Conservation (phyloP, 2,113 vertebrate genomes). For the Stigmatopora nigra region DNA sequence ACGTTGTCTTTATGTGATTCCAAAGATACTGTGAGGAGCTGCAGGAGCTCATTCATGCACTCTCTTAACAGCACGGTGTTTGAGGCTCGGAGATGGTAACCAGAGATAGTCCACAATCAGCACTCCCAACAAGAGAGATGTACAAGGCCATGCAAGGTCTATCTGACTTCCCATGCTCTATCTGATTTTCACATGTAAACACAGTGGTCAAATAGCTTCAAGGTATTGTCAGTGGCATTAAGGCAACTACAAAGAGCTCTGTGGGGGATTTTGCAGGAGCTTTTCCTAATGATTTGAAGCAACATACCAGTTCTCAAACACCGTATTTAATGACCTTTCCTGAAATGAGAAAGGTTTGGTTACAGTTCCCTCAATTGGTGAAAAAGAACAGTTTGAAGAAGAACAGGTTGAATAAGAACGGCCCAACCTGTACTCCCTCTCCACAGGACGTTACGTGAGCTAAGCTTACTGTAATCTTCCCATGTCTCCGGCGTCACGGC, state of each 20-base stretch:
- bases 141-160: slow-evolving; percentile 49
- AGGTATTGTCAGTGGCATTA: slow-evolving; percentile 53
- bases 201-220: slow-evolving; percentile 54
- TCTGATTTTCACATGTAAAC: slow-evolving; percentile 65
- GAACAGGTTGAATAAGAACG: slow-evolving; percentile 52
- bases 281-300: slow-evolving; percentile 32
- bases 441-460: slow-evolving; percentile 57
- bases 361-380: slow-evolving; percentile 52
- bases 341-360: slow-evolving; percentile 44
- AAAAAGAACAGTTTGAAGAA: slow-evolving; percentile 46
- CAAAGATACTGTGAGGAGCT: slow-evolving; percentile 57
- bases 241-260: slow-evolving; percentile 33
- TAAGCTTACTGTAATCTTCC: slow-evolving; percentile 67
- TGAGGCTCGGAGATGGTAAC: slow-evolving; percentile 49
- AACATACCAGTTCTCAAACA: slow-evolving; percentile 40
- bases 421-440: slow-evolving; percentile 44
- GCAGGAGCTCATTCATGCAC: slow-evolving; percentile 56
- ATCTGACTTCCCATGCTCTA: slow-evolving; percentile 63
- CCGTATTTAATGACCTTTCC: slow-evolving; percentile 55
- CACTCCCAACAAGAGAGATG: slow-evolving; percentile 59
- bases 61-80: slow-evolving; percentile 52
- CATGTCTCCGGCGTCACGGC: slow-evolving; percentile 53
- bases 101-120: slow-evolving; percentile 61
- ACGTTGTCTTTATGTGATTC: slow-evolving; percentile 66
- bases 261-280: slow-evolving; percentile 36